Base-by-base conservation (phyloP, 2,113 vertebrate species). In the Butorides virescens region DNA sequence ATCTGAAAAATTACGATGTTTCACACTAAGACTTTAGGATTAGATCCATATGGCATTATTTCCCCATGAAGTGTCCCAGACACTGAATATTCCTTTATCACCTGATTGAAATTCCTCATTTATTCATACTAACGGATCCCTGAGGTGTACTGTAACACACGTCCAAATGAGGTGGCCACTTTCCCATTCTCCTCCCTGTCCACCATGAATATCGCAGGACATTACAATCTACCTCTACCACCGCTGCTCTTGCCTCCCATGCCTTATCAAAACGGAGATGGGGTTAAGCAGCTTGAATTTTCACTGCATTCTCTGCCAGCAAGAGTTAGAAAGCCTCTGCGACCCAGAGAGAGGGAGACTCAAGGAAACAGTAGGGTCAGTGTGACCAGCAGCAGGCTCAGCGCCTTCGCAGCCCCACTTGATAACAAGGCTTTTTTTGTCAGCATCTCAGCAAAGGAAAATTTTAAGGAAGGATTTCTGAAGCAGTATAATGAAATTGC, bases 401-500 rank as follows among this genome's bases (percentile, higher is more conserved):
- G 84, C 3, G 15, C 81, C 32, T 8, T 17, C 3, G 0, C 76
- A 79, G 80, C 72, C 81, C 88, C 85, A 13, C 77, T 77, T 77
- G 93, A 92, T 74, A 95, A 93, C 92, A 93, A 92, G 93, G 92
- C 61, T 29, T 82, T 58, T 55, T 93, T 90, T 95, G 96, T 95
- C n/a, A 37, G 73, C 53, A 23, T 62, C 73, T 34, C 89, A n/a
- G 92, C 92, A 61, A 25, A 67, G 70, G 46, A 26, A 42, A 70
- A 77, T 30, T 80, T 82, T 7, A 46, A 55, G 89, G 83, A 61
- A 55, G 85, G 73, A 59, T 88, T 89, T 68, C 67, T 68, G 93
- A 52, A 83, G 87, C 14, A 14, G 61, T 2, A 44, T 14, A 87
- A 84, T 87, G 72, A 89, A 85, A 55, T 3, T 25, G 44, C 75